Conservation (phyloP, 1,140 invertebrate genomes). For the Danaus melanippus region DNA sequence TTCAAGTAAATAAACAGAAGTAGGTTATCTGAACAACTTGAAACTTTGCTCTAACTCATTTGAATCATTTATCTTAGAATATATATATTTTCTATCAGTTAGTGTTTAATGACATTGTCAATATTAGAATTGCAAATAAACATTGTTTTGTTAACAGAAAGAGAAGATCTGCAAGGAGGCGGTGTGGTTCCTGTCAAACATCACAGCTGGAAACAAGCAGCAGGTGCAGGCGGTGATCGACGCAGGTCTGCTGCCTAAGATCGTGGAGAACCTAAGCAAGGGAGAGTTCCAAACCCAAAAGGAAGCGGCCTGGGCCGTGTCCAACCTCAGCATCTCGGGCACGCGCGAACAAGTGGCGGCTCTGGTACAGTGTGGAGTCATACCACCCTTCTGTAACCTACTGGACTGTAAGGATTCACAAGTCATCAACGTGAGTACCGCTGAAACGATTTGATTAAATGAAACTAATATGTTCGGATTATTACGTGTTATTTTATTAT, state of each 20-base stretch:
- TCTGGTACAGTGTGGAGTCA: constrained; percentile 90
- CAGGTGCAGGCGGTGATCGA: constrained; percentile 99
- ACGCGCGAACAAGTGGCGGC: constrained; percentile 90
- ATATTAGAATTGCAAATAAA: constrained; percentile 6
- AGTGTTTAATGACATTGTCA: background rate
- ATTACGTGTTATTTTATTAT: no score
- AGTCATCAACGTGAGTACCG: constrained; percentile 74
- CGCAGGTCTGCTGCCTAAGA: constrained; percentile 92
- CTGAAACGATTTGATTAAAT: no score
- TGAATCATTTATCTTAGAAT: no score
- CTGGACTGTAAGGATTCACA: constrained; percentile 92
- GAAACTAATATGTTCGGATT: no score
- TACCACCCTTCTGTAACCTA: constrained; percentile 92
- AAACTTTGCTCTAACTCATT: no score
- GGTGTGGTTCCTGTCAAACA: constrained; percentile 99
- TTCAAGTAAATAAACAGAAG: no score
- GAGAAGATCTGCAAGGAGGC: constrained; percentile 92
- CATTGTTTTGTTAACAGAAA: constrained; percentile 48
- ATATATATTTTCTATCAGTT: no score
- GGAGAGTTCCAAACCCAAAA: constrained; percentile 99
- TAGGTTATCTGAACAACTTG: no score
- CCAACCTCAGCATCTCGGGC: constrained; percentile 98
- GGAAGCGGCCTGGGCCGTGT: constrained; percentile 99
- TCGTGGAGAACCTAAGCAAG: constrained; percentile 93
- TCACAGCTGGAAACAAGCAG: constrained; percentile 96